Evolutionary conservation across 2,797 vertebrate genomes (phyloP).

Genomic region (Pyrocephalus nanus): DNA sequence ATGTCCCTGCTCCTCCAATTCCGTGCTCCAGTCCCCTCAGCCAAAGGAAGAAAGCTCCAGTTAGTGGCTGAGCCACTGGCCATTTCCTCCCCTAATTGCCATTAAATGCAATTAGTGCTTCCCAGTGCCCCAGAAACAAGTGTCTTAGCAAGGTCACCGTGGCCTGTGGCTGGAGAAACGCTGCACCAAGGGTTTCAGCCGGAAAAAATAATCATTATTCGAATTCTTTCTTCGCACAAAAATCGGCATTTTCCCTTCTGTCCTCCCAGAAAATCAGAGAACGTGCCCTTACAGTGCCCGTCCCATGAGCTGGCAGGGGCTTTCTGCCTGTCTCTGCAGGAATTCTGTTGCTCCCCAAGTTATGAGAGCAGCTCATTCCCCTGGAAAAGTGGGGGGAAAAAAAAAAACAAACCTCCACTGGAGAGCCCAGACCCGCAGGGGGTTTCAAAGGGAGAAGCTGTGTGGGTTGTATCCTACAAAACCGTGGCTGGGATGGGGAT

Average conservation of each 20-base stretch:
- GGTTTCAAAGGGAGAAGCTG: background rate
- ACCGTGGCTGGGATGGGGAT: background rate
- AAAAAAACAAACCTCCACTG: rapidly evolving
- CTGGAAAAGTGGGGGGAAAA: rapidly evolving
- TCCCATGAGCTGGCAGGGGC: background rate
- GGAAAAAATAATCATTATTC: background rate
- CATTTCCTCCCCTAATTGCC: background rate
- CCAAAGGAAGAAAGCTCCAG: background rate
- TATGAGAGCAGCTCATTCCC: background rate
- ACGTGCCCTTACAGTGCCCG: rapidly evolving
- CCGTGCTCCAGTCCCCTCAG: background rate
- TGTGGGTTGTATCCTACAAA: background rate
- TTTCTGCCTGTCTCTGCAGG: background rate
- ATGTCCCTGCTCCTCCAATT: background rate
- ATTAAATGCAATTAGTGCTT: background rate
- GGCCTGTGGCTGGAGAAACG: background rate
- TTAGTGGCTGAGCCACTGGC: rapidly evolving
- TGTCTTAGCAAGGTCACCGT: background rate
- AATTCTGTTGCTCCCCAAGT: background rate
- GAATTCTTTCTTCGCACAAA: background rate
- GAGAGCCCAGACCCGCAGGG: background rate
- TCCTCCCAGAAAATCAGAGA: background rate
- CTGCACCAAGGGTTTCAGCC: background rate
- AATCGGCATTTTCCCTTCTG: background rate
- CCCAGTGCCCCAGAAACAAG: background rate